Base-by-base conservation (phyloP, 2,797 vertebrate species). In the Salarias fasciatus region DNA sequence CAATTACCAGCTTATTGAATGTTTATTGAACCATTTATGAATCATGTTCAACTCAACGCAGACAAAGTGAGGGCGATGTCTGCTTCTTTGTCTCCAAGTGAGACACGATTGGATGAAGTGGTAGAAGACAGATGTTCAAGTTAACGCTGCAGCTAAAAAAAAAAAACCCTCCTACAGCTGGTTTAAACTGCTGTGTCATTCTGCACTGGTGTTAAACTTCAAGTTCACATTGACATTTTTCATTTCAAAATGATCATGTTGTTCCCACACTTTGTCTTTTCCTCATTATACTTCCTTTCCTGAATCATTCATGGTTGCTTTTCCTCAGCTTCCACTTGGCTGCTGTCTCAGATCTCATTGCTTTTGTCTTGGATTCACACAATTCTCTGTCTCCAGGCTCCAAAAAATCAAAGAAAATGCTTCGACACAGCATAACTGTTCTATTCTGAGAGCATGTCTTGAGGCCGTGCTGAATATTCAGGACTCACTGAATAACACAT, bases 101-200 rank as follows among this genome's bases (percentile, higher is more conserved):
- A n/a, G n/a, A n/a, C n/a, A n/a, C n/a, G n/a, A n/a, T n/a, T n/a
- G n/a, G 18, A 3, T 18, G 18, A 24, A 24, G 18, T 18, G 24
- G 18, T 2, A 24, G 18, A 24, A 24, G 18, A 2, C 2, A 18
- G 18, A 24, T 18, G 18, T 24, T 24, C 2, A 24, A 3, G 18
- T 24, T 18, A 24, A 24, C 24, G 3, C 18, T 3, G 18, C 18
- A 3, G 18, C 24, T 3, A 67, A 7, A 15, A 47, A 14, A 8
- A 41, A 47, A 11, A 2, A 13, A 8, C 5, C 9, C 4, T 35
- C 33, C 9, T 14, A 28, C 33, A 45, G 38, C 45, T 44, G 45
- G 8, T 38, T 53, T n/a, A 60, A 61, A 65, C 71, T 49, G 55
- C 53, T 15, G 2, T 1, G 29, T 75, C 55, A 78, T 59, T 53